phyloP scores from a whole-genome alignment of 2,888 invertebrate species.

The Apamea monoglypha region DNA sequence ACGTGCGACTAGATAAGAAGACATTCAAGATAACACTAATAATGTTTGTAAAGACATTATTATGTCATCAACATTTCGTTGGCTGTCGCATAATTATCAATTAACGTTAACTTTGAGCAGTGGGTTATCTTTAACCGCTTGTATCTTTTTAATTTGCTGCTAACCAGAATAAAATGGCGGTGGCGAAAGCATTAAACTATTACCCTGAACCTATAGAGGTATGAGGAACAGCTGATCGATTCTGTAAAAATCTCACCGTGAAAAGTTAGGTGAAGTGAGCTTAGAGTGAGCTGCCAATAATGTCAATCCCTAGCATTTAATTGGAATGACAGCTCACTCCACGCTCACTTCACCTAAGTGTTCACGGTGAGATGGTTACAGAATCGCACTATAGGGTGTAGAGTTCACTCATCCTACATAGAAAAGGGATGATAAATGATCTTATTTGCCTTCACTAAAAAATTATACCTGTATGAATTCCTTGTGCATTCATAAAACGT shows the following conservation, averaged over 20 bases:
- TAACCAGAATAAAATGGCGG: neutral
- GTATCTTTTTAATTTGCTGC: slow-evolving; percentile 6
- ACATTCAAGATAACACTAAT: slow-evolving; percentile 24
- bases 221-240: too few relatives aligned
- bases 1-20: slow-evolving; percentile 28
- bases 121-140: slow-evolving; percentile 22
- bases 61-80: slow-evolving; percentile 25
- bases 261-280: too few relatives aligned
- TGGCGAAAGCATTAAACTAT: neutral
- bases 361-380: too few relatives aligned
- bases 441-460: slow-evolving; percentile 3
- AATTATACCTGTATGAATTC: neutral
- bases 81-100: slow-evolving; percentile 25
- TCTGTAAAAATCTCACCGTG: too few relatives aligned
- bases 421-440: neutral
- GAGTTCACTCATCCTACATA: too few relatives aligned
- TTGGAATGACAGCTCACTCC: too few relatives aligned
- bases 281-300: too few relatives aligned
- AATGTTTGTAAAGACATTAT: slow-evolving; percentile 11
- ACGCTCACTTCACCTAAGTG: too few relatives aligned
- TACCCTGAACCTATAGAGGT: neutral
- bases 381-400: too few relatives aligned
- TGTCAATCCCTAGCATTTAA: too few relatives aligned
- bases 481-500: neutral
- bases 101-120: slow-evolving; percentile 25